These are phyloP conservation scores for Netelia inedita DNA, from an alignment of 2,888 invertebrate genomes.

Conservation along the genomic window DNA sequence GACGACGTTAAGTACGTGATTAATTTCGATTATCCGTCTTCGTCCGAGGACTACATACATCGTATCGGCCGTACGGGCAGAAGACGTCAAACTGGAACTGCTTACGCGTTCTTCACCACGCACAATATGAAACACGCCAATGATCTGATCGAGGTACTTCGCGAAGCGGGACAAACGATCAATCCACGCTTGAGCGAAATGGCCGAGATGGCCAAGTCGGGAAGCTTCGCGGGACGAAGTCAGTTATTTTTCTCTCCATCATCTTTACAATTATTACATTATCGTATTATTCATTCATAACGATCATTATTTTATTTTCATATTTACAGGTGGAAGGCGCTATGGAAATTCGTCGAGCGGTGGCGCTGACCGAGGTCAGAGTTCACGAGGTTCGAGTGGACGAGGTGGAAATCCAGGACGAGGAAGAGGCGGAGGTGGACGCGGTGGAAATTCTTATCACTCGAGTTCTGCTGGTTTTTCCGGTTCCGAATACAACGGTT, in stretches of 20 bases:
- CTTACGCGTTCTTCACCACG: constrained; percentile 97
- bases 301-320: neutral
- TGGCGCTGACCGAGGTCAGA: constrained; percentile 64
- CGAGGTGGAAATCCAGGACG: constrained; percentile 71
- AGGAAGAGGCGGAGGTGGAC: constrained; percentile 71
- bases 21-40: constrained; percentile 98
- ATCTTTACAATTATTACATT: neutral
- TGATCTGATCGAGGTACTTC: constrained; percentile 94
- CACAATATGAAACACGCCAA: constrained; percentile 95
- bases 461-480: constrained; percentile 74
- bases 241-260: constrained; percentile 37
- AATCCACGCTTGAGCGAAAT: constrained; percentile 94
- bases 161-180: constrained; percentile 95
- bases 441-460: constrained; percentile 76
- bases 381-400: constrained; percentile 61
- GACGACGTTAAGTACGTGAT: constrained; percentile 98
- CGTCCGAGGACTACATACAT: constrained; percentile 98
- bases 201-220: constrained; percentile 85
- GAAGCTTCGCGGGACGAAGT: constrained; percentile 80
- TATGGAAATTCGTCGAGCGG: constrained; percentile 71
- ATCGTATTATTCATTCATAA: no score
- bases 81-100: constrained; percentile 94
- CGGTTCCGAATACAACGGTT: constrained; percentile 75
- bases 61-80: constrained; percentile 97
- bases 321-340: constrained; percentile 74